Evolutionary conservation across 2,113 vertebrate species (phyloP), one percentile per base, ranked within the genome.

Genomic region (Mola mola): DNA sequence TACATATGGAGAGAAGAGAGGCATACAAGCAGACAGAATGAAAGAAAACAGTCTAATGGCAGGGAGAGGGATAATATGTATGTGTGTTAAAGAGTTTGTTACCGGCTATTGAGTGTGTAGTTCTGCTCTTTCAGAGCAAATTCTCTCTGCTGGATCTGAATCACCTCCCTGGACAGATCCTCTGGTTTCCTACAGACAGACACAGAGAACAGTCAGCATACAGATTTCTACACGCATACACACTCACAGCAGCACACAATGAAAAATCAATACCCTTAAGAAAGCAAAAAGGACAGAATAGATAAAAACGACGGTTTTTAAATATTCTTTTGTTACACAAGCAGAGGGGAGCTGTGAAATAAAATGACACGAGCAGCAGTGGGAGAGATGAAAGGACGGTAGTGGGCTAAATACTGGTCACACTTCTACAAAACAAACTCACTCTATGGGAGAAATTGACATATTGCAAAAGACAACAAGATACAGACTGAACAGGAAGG

Each of bases 111-210:
- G 65, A 97, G 75, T 44, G 90, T 67, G 25, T 87, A 92, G 82
- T 96, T 98, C 90, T 95, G 94, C 65, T 99, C 95, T 75, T 96
- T 94, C 79, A 98, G 86, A 28, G 71, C 48, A 36, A 98, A 91
- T 69, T 99, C 96, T 42, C 94, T 90, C 84, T 98, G 95, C 81
- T 97, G 97, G 80, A 99, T 92, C 78, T 95, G 93, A 83, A 97
- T 92, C 21, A 98, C 86, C 62, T 98, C 94, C 77, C 92, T 90
- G 1, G 96, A 98, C 57, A 99, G 91, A 89, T 99, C 97, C 53
- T 97, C 96, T 0, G 97, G 97, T 58, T 94, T 96, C 93, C 97
- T 99, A 53, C 0, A 19, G 47, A 68, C 47, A 78, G 28, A 82
- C 50, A 68, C 56, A 52, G 42, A 60, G 51, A 44, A 33, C 61